Percentiles rank a stretch among this genome's conserved stretches.
Conservation (phyloP, 2,797 vertebrate genomes). For the Chrysocyon brachyurus region DNA sequence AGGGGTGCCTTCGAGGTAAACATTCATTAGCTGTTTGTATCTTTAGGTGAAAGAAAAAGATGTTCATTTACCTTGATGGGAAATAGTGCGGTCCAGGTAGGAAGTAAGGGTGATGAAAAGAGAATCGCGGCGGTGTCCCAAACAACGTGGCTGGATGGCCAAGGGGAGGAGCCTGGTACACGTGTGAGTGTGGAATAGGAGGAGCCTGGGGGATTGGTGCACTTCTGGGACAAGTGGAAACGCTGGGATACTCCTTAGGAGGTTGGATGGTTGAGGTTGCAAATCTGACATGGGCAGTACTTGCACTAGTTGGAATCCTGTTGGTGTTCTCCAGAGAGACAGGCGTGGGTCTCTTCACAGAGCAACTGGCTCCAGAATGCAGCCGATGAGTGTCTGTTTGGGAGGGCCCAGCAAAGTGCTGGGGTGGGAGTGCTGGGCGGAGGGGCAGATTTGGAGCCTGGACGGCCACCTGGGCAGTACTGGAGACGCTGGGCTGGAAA, state of each 20-base stretch:
- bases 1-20: not conserved
- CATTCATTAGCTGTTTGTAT: not conserved
- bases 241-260: conserved; percentile 83
- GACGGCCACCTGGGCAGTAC: conserved; percentile 81
- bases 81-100: conserved; percentile 87
- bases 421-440: conserved; percentile 81
- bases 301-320: conserved; percentile 84
- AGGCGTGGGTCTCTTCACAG: conserved; percentile 84
- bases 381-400: conserved; percentile 81
- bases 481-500: conserved; percentile 86
- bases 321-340: conserved; percentile 83
- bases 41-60: conserved; percentile 63
- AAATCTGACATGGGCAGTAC: conserved; percentile 84
- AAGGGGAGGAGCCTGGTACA: conserved; percentile 84
- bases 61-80: conserved; percentile 89
- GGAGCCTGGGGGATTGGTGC: conserved; percentile 82
- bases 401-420: conserved; percentile 82
- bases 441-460: conserved; percentile 83
- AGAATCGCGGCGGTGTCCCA: conserved; percentile 83
- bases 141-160: conserved; percentile 83
- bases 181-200: conserved; percentile 82
- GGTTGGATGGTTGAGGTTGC: conserved; percentile 80
- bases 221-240: conserved; percentile 84
- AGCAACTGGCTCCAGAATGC: conserved; percentile 76
- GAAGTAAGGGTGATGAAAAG: conserved; percentile 86